Conservation (phyloP, 2,113 vertebrate species). For the Bucco capensis region DNA sequence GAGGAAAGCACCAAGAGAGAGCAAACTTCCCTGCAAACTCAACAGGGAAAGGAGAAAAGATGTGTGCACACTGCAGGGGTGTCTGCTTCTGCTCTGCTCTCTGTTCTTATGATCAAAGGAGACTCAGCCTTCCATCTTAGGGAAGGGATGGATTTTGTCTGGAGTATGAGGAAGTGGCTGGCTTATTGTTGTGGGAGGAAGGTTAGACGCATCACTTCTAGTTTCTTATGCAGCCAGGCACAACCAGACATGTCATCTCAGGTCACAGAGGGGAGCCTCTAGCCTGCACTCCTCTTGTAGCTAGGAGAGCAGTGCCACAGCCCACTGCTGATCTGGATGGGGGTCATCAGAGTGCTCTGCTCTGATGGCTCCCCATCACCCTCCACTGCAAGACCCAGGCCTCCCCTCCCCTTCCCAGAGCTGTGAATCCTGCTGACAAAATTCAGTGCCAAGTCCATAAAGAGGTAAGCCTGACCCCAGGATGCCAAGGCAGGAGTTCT, state of each 20-base stretch:
- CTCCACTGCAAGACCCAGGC: background rate
- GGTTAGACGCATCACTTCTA: background rate
- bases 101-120: conserved; percentile 59
- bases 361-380: background rate
- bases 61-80: background rate
- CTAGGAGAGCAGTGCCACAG: background rate
- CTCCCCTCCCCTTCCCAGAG: background rate
- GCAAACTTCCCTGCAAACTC: conserved; percentile 9
- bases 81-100: conserved; percentile 41
- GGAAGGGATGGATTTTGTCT: conserved; percentile 39
- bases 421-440: background rate
- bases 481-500: background rate
- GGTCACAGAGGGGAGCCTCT: background rate
- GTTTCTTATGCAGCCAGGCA: background rate
- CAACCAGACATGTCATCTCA: background rate
- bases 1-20: background rate
- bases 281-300: background rate
- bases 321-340: background rate
- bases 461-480: background rate
- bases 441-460: background rate
- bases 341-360: background rate
- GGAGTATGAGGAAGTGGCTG: conserved; percentile 56
- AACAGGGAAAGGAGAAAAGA: background rate
- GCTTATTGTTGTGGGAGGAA: conserved; percentile 36
- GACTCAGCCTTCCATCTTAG: conserved; percentile 35